phyloP scores from a whole-genome alignment of 2,888 invertebrate genomes.

The Apocheima hispidaria region DNA sequence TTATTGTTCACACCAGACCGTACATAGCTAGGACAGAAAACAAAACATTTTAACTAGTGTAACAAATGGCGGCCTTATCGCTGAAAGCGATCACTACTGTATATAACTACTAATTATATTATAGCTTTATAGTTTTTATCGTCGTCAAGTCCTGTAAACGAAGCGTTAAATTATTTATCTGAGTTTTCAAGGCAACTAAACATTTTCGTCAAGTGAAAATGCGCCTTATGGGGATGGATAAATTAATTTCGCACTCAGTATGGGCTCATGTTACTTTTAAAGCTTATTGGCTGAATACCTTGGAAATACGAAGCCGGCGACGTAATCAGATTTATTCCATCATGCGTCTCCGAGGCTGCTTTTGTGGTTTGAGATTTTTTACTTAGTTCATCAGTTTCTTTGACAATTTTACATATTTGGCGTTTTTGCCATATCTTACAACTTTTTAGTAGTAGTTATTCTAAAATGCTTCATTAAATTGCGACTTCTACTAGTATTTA shows the following conservation, averaged over 20 bases:
- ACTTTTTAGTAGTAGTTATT: too few species aligned
- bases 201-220: background rate
- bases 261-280: constrained; percentile 55
- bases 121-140: too few species aligned
- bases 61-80: too few species aligned
- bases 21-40: too few species aligned
- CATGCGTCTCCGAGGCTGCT: constrained; percentile 6
- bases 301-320: constrained; percentile 35
- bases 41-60: too few species aligned
- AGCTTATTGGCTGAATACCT: constrained; percentile 57
- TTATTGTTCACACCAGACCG: too few species aligned
- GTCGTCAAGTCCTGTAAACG: too few species aligned
- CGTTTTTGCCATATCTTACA: background rate
- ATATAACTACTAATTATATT: too few species aligned
- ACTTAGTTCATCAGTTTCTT: background rate
- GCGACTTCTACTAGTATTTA: too few species aligned
- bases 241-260: constrained; percentile 68
- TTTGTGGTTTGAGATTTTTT: constrained; percentile 9
- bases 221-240: constrained; percentile 47
- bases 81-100: too few species aligned
- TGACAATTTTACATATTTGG: background rate
- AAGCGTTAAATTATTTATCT: background rate
- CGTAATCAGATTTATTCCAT: constrained; percentile 38
- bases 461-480: too few species aligned
- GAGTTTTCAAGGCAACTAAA: background rate